A percentile compares a stretch with the other conserved stretches of the same genome.
Evolutionary conservation across 2,797 vertebrate species (phyloP).

Genomic region (Buceros bicornis): DNA sequence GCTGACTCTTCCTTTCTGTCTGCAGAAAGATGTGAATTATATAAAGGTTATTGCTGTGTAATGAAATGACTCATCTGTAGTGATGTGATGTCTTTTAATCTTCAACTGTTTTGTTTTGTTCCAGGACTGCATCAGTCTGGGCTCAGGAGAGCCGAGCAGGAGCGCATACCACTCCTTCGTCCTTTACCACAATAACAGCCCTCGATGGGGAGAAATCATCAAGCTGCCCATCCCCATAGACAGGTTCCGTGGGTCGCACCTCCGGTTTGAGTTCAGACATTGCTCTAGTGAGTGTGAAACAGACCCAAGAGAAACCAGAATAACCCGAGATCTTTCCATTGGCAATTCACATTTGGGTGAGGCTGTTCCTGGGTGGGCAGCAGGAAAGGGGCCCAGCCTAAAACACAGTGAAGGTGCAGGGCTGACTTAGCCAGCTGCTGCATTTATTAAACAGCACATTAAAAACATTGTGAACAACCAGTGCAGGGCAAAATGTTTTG

Average conservation of each 20-base stretch:
- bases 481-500: neutral
- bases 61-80: neutral
- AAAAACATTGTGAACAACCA: neutral
- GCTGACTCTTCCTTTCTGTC: neutral
- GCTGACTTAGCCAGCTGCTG: neutral
- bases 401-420: neutral
- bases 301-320: neutral
- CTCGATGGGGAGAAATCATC: slow-evolving; percentile 97
- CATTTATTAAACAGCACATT: neutral
- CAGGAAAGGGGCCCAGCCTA: neutral
- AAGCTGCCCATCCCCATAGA: slow-evolving; percentile 98
- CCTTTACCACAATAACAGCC: slow-evolving; percentile 98
- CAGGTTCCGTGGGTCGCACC: slow-evolving; percentile 96
- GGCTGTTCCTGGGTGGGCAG: neutral
- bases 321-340: neutral
- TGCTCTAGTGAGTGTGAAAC: slow-evolving; percentile 92
- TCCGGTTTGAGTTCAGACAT: slow-evolving; percentile 98
- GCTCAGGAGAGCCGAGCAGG: slow-evolving; percentile 91
- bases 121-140: slow-evolving; percentile 97
- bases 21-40: neutral
- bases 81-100: neutral
- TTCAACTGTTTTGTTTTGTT: neutral
- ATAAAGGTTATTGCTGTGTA: neutral
- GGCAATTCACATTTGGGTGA: neutral
- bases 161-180: slow-evolving; percentile 96